phyloP scores from a whole-genome alignment of 2,797 vertebrate species.

The Pachyuromys duprasi region DNA sequence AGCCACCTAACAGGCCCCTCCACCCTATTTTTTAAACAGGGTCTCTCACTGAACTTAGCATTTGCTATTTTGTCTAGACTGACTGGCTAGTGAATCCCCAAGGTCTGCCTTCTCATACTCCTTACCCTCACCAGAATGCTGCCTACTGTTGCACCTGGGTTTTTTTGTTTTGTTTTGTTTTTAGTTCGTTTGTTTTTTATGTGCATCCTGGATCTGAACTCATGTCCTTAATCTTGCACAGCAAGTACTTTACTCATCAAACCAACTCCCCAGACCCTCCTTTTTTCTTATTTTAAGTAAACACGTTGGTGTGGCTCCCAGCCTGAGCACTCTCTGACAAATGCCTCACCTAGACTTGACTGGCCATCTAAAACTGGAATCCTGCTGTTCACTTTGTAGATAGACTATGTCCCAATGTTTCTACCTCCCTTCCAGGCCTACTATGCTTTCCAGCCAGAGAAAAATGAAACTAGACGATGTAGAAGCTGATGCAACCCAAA shows the following conservation, averaged over 20 bases:
- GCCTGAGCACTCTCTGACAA: not conserved
- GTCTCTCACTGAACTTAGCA: not conserved
- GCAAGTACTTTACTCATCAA: too few species aligned
- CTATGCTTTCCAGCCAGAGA: not conserved
- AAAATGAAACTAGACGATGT: not conserved
- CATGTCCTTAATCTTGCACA: not conserved
- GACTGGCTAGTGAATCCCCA: not conserved
- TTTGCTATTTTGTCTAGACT: not conserved
- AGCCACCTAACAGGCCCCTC: not conserved
- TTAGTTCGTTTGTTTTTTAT: too few species aligned
- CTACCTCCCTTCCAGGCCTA: not conserved
- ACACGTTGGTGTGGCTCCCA: too few species aligned
- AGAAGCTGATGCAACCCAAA: not conserved
- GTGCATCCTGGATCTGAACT: not conserved
- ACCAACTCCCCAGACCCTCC: too few species aligned
- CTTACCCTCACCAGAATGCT: not conserved
- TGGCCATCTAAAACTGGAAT: not conserved
- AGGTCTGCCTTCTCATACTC: not conserved
- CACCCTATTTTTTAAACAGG: not conserved
- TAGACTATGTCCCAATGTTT: not conserved
- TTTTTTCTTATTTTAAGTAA: not conserved
- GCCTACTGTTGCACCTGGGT: not conserved
- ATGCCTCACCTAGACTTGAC: not conserved
- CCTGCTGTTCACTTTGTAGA: not conserved
- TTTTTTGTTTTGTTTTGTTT: not conserved